Base-by-base conservation (phyloP, 2,888 invertebrate species). In the Zygaena filipendulae region DNA sequence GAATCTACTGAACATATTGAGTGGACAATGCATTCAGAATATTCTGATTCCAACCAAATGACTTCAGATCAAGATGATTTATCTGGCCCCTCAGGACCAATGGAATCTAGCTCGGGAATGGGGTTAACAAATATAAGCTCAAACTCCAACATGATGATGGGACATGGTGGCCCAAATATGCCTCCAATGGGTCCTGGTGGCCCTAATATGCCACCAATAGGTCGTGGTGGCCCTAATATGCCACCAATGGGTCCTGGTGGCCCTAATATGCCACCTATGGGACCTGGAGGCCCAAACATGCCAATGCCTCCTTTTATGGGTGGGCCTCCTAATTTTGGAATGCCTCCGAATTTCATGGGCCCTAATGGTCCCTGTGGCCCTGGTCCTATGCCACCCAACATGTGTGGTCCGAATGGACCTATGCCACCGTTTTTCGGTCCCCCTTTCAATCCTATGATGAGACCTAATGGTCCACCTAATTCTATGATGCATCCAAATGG, bases 301-400 rank as follows among this genome's bases (percentile, higher is more conserved):
- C 53, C 52, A 4, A 56, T 60, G 48, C 59, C 61, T 1, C 53
- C 57, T 1, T 53, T 51, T 35, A 63, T 71, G 59, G 62, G 64
- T 22, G 67, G 68, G 1, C 70, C 71, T 2, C 69, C 68, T 3
- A 70, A 71, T 39, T 70, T 59, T 23, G 54, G 55, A 3, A 69
- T 71, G 68, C 72, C 72, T 2, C 70, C 72, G 1, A 68, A 64
- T 40, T 70, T 67, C 24, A 62, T 69, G 62, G 70, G 74, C 2
- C 72, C 74, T 2, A 68, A 64, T 40, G 67, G 71, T 0, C 70
- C 53, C 3, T 42, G 54, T 38, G 53, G 50, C 6, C 39, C 46
- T 10, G 47, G 47, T 23, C 46, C 51, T 4, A 51, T 57, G 49
- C 61, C 50, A 2, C 53, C 58, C 10, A 53, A 53, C 20, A 40